Evolutionary conservation across 2,797 vertebrate species (phyloP).

Genomic region (Microctenopoma steveboyesi): DNA sequence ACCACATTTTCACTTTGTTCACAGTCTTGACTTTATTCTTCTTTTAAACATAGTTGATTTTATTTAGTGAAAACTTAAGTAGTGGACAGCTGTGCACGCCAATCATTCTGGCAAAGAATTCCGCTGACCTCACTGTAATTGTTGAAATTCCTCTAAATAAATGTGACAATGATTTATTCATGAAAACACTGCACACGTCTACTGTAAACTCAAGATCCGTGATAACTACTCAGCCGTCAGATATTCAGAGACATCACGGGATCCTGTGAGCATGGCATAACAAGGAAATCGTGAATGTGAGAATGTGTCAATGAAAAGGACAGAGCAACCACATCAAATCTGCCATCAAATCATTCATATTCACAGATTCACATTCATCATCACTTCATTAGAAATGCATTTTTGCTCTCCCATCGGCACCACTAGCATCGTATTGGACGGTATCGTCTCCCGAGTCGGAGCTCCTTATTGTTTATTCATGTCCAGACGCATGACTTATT

Average conservation of each 20-base stretch:
- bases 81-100: neutral
- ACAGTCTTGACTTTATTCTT: too few relatives aligned
- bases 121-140: too few relatives aligned
- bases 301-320: constrained; percentile 6
- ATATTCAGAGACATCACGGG: constrained; percentile 1
- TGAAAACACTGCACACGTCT: neutral
- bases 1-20: too few relatives aligned
- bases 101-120: neutral
- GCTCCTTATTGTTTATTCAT: constrained; percentile 61
- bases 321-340: constrained; percentile 8
- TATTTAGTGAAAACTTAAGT: too few relatives aligned
- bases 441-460: constrained; percentile 8
- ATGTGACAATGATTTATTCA: neutral
- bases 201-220: too few relatives aligned
- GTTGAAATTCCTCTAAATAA: neutral
- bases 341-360: constrained; percentile 16
- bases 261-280: constrained; percentile 7
- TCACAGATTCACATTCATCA: constrained; percentile 9
- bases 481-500: constrained; percentile 60
- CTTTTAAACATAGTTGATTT: neutral
- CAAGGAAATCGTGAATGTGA: constrained; percentile 4
- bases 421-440: constrained; percentile 49
- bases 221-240: neutral
- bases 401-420: neutral
- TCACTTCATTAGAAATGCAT: constrained; percentile 20